Evolutionary conservation across 2,888 invertebrate genomes (phyloP).

Genomic region (Tachystola acroxantha): DNA sequence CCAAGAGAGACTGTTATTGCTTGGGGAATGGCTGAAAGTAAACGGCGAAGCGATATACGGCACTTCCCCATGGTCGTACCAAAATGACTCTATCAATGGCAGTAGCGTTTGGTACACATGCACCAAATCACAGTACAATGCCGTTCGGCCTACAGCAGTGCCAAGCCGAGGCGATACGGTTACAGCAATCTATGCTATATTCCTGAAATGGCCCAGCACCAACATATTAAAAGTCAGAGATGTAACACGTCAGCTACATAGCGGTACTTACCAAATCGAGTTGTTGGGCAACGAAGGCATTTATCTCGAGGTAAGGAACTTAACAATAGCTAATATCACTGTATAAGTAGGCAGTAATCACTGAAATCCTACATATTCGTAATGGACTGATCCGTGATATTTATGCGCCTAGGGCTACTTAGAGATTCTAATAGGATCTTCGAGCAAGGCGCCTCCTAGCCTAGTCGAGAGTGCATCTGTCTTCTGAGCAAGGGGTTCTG

Average conservation of each 20-base stretch:
- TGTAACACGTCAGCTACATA: conserved; percentile 33
- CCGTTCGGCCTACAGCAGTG: conserved; percentile 27
- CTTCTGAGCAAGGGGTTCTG: no score
- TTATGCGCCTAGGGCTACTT: no score
- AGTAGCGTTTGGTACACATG: conserved; percentile 85
- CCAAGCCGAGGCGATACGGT: conserved; percentile 30
- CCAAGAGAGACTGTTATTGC: conserved; percentile 87
- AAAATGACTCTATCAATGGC: conserved; percentile 87
- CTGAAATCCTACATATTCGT: no score
- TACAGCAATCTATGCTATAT: conserved; percentile 80
- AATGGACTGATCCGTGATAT: no score
- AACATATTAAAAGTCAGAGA: conserved; percentile 57
- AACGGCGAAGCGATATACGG: conserved; percentile 94
- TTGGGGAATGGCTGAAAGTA: conserved; percentile 88
- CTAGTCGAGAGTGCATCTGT: no score
- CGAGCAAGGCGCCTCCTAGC: no score
- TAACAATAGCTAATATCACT: no score
- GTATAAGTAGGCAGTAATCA: no score
- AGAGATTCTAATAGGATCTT: no score
- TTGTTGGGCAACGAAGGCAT: conserved; percentile 40
- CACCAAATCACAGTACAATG: conserved; percentile 34
- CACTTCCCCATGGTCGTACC: conserved; percentile 86
- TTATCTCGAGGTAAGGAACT: neutral
- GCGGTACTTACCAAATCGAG: conserved; percentile 33
- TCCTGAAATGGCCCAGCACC: conserved; percentile 83